Percentiles rank a stretch among this genome's conserved stretches.
phyloP scores from a whole-genome alignment of 2,888 invertebrate genomes.

The Sialis lutaria region DNA sequence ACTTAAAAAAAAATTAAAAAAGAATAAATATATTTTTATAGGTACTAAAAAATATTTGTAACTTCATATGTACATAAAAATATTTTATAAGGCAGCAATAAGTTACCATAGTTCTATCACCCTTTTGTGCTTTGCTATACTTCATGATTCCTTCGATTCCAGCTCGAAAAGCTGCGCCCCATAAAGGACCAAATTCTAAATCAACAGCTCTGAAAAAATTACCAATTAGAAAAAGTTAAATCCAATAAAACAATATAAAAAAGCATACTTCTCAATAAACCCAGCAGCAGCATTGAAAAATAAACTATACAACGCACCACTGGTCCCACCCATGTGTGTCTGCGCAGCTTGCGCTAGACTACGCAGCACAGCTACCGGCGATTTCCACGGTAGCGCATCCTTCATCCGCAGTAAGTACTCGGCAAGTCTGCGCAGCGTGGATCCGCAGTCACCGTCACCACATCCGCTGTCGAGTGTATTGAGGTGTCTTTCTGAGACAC shows the following conservation, averaged over 20 bases:
- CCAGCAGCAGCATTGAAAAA: constrained; percentile 41
- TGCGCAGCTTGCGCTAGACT: constrained; percentile 25
- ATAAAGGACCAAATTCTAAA: constrained; percentile 21
- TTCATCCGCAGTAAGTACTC: constrained; percentile 11
- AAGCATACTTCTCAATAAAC: constrained; percentile 21
- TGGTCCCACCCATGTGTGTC: constrained; percentile 55
- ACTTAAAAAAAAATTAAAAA: too few species aligned
- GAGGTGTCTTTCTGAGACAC: constrained; percentile 30
- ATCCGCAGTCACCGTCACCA: constrained; percentile 58
- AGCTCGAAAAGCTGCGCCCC: constrained; percentile 34
- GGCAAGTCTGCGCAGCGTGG: constrained; percentile 41
- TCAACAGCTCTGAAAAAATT: constrained; percentile 6
- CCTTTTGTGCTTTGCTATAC: constrained; percentile 54
- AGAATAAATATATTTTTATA: too few species aligned
- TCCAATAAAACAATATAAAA: too few species aligned
- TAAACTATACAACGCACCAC: constrained; percentile 56
- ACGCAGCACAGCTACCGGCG: too few species aligned
- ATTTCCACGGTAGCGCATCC: too few species aligned
- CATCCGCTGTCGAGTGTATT: constrained; percentile 42
- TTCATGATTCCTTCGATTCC: constrained; percentile 41
- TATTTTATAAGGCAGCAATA: not conserved
- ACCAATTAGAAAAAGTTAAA: not conserved
- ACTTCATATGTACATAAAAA: too few species aligned
- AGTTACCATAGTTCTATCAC: constrained; percentile 58
- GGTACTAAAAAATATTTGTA: too few species aligned